Base-by-base conservation (phyloP, 1,140 invertebrate genomes). In the Platyura marginata region DNA sequence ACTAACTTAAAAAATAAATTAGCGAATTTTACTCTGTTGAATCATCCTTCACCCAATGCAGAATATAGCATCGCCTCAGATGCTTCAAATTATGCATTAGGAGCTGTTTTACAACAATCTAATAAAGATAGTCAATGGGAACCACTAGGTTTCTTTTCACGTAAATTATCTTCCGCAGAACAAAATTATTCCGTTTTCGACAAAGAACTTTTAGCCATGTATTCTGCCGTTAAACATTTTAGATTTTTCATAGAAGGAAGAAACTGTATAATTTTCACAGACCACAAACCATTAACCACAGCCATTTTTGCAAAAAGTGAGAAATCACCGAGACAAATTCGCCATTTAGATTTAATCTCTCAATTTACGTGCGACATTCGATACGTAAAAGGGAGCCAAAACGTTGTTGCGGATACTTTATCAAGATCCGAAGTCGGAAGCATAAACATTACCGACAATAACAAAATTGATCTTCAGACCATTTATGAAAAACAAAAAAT, bases 261-360 rank as follows among this genome's bases (percentile, higher is more conserved):
- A 33, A 23, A 42, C 1, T 54, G 58, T 20, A 45, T 42, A 4
- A 48, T 63, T 3, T 57, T 46, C 35, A 65, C 61, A 0, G 61
- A 67, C 40, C 64, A 66, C 35, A 62, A 59, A 42, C 62, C 62
- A 2, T 47, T 66, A 2, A 57, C 45, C 11, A 54, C 46, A 37
- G 52, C 50, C 1, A 55, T 55, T 43, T 23, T 16, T 10, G 34
- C 21, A 16, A 44, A 32, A 3, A 15, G 11, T 4, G 40, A 47
- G 11, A 42, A 39, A 34, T n/a, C 52, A 11, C 49, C 54, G 21
- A 29, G 49, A 23, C 53, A 54, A 41, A 23, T 49, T 8, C 35
- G 51, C 0, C 53, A 63, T 34, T 40, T 56, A 1, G 48, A 56
- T 22, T 55, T 33, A 35, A 52, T 57, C 15, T 34, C 47, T 0